These are phyloP conservation scores for Columba guinea DNA, from an alignment of 2,797 vertebrate genomes.

Conservation along the genomic window DNA sequence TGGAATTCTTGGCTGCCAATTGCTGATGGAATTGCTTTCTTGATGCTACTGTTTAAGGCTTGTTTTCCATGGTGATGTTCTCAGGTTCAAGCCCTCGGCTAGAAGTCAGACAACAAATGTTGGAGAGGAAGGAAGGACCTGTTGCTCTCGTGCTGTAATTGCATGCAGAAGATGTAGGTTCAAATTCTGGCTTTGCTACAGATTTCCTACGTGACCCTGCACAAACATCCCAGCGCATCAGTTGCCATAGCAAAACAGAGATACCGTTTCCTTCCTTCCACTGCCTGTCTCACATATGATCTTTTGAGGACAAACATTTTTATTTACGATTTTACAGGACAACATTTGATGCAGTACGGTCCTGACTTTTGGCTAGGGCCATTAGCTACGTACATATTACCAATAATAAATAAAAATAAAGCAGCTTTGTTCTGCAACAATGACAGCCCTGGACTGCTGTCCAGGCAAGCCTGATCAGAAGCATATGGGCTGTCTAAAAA, in stretches of 20 bases:
- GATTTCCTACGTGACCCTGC: slow-evolving; percentile 8
- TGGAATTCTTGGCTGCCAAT: neutral
- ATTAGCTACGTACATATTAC: neutral
- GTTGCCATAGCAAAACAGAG: neutral
- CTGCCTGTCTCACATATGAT: neutral
- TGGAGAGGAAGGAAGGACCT: neutral
- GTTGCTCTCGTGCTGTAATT: neutral
- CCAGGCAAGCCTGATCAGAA: neutral
- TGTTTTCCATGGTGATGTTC: neutral
- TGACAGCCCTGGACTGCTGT: neutral
- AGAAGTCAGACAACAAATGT: neutral
- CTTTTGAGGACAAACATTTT: neutral
- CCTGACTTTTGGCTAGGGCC: neutral
- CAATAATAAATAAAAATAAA: neutral
- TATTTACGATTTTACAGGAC: neutral
- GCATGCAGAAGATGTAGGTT: neutral
- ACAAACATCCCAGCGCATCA: neutral
- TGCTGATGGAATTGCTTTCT: neutral
- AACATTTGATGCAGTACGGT: neutral
- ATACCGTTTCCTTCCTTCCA: neutral
- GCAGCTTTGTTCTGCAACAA: neutral
- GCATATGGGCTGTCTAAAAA: neutral
- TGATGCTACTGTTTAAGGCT: neutral
- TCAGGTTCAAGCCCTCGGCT: neutral
- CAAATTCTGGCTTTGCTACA: neutral